A percentile compares a stretch with the other conserved stretches of the same genome.
Conservation (phyloP, 2,113 vertebrate genomes). For the Pseudonaja textilis region DNA sequence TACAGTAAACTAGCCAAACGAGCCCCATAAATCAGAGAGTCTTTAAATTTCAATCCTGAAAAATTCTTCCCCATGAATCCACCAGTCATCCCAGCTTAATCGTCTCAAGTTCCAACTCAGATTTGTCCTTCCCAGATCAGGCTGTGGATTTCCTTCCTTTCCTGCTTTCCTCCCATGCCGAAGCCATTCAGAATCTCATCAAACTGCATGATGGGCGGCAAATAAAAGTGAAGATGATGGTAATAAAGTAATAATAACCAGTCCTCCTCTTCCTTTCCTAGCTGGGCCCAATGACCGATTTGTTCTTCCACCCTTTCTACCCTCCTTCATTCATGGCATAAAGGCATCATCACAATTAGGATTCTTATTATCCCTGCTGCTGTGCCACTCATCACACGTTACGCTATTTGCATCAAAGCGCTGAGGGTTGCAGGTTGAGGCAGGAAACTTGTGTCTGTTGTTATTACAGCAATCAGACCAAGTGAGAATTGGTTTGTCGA, state of each 20-base stretch:
- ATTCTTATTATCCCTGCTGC: slow-evolving; percentile 65
- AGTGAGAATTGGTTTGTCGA: slow-evolving; percentile 66
- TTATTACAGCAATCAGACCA: slow-evolving; percentile 73
- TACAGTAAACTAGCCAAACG: not conserved
- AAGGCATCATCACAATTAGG: slow-evolving; percentile 63
- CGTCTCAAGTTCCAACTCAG: not conserved
- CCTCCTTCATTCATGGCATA: slow-evolving; percentile 67
- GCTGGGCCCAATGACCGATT: not conserved
- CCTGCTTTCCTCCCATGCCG: no score
- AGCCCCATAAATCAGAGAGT: not conserved
- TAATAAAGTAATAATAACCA: not conserved
- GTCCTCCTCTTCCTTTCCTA: not conserved
- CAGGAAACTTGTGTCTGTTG: slow-evolving; percentile 65
- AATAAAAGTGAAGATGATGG: not conserved
- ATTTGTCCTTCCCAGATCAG: not conserved
- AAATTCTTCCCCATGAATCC: not conserved
- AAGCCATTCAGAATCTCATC: not conserved
- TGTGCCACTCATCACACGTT: slow-evolving; percentile 66
- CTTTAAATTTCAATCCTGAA: not conserved
- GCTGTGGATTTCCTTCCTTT: slow-evolving; percentile 6
- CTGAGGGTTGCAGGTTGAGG: slow-evolving; percentile 69
- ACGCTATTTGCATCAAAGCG: slow-evolving; percentile 72
- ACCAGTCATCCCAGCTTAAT: not conserved
- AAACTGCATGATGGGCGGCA: not conserved
- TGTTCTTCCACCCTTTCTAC: not conserved